Evolutionary conservation across 2,888 invertebrate species (phyloP).

Genomic region (Pristionchus mayeri): DNA sequence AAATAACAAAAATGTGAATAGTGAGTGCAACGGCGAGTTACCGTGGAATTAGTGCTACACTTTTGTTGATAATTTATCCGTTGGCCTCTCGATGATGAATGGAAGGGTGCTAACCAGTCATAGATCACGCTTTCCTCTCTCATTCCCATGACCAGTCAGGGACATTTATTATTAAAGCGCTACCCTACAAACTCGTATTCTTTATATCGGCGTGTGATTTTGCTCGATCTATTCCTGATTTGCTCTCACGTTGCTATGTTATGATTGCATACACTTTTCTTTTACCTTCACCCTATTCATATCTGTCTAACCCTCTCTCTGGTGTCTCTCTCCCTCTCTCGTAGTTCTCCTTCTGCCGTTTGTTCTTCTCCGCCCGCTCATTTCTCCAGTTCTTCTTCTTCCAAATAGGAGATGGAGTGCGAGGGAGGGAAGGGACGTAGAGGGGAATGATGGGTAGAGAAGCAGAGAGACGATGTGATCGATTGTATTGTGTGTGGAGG

Average conservation of each 20-base stretch:
- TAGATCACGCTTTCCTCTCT: neutral
- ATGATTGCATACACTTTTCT: no score
- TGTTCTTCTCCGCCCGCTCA: conserved; percentile 6
- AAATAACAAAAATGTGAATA: neutral
- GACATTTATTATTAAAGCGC: neutral
- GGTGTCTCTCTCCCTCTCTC: no score
- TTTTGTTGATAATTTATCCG: neutral
- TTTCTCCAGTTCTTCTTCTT: neutral
- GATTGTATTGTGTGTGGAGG: conserved; percentile 8
- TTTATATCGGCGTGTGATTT: no score
- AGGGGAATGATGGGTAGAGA: neutral
- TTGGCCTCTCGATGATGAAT: neutral
- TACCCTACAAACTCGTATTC: no score
- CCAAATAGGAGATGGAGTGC: neutral
- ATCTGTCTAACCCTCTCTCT: no score
- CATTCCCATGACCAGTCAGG: neutral
- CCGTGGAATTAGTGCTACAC: neutral
- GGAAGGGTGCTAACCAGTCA: neutral
- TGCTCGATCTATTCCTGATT: no score
- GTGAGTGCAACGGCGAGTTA: neutral
- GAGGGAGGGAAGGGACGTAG: neutral
- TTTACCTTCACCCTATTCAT: no score
- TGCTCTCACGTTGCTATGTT: no score
- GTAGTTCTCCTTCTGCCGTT: no score
- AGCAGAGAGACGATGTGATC: conserved; percentile 18